Conservation (phyloP, 2,888 invertebrate species). For the Dorcus parallelipipedus region DNA sequence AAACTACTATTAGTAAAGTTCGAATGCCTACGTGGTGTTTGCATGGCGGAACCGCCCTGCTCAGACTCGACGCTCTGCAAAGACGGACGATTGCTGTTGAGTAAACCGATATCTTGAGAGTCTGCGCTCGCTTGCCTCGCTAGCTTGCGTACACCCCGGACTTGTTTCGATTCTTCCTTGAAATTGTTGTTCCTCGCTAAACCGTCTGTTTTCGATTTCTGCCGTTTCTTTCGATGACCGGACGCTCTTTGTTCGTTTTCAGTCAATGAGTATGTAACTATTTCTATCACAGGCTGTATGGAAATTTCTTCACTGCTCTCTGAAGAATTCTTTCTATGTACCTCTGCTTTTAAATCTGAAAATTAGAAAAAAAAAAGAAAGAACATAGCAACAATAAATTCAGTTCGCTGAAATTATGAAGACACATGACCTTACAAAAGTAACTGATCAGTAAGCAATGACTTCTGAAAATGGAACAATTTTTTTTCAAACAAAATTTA, state of each 20-base stretch:
- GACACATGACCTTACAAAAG: too few species aligned
- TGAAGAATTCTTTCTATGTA: slow-evolving; percentile 87
- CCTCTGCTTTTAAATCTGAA: slow-evolving; percentile 86
- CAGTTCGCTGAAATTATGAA: too few species aligned
- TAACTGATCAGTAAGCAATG: too few species aligned
- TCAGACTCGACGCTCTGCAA: slow-evolving; percentile 45
- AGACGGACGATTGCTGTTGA: slow-evolving; percentile 50
- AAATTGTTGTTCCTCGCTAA: slow-evolving; percentile 30
- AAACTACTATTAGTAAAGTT: slow-evolving; percentile 62
- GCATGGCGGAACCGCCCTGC: slow-evolving; percentile 33
- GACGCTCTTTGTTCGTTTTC: slow-evolving; percentile 24
- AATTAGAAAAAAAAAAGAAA: slow-evolving; percentile 18
- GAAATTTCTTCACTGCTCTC: slow-evolving; percentile 77
- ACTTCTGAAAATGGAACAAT: too few species aligned
- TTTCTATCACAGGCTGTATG: slow-evolving; percentile 52
- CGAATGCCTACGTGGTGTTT: slow-evolving; percentile 58
- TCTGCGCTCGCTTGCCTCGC: slow-evolving; percentile 56
- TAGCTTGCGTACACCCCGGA: slow-evolving; percentile 54
- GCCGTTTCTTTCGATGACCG: slow-evolving; percentile 26
- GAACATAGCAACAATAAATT: too few species aligned
- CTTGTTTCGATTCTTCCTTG: slow-evolving; percentile 35
- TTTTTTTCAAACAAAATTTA: too few species aligned
- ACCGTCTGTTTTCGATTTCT: slow-evolving; percentile 34
- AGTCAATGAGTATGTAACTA: slow-evolving; percentile 31
- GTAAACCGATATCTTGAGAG: slow-evolving; percentile 51